Percentiles rank a stretch among this genome's conserved stretches.
These are phyloP conservation scores for Mizuhopecten yessoensis DNA, from an alignment of 1,140 invertebrate genomes.

Conservation along the genomic window DNA sequence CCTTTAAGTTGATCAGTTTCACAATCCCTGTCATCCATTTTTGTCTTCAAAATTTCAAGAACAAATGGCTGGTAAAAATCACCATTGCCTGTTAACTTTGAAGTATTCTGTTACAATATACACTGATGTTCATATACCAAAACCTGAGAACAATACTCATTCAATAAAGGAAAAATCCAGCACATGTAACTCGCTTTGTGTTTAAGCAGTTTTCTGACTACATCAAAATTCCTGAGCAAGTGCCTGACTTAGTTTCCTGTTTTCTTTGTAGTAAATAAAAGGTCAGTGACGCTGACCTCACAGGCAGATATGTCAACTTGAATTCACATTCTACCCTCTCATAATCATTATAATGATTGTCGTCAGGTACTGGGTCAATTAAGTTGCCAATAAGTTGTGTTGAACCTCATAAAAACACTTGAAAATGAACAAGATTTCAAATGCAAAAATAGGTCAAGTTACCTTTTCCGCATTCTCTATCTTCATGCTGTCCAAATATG, in stretches of 20 bases:
- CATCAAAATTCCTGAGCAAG: background rate
- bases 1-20: background rate
- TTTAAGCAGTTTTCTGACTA: background rate
- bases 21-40: background rate
- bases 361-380: too few species aligned
- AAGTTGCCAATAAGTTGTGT: background rate
- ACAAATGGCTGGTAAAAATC: background rate
- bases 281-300: background rate
- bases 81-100: background rate
- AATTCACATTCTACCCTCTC: background rate
- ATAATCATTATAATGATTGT: background rate
- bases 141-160: background rate
- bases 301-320: background rate
- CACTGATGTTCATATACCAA: background rate
- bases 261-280: background rate
- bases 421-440: background rate
- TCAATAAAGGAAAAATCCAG: background rate
- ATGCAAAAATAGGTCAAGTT: background rate
- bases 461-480: constrained; percentile 2
- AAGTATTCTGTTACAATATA: background rate
- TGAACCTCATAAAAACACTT: background rate
- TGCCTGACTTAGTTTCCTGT: background rate
- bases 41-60: background rate
- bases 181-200: background rate
- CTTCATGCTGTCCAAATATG: constrained; percentile 33